phyloP scores from a whole-genome alignment of 1,140 invertebrate species.

The Bombyx mandarina region DNA sequence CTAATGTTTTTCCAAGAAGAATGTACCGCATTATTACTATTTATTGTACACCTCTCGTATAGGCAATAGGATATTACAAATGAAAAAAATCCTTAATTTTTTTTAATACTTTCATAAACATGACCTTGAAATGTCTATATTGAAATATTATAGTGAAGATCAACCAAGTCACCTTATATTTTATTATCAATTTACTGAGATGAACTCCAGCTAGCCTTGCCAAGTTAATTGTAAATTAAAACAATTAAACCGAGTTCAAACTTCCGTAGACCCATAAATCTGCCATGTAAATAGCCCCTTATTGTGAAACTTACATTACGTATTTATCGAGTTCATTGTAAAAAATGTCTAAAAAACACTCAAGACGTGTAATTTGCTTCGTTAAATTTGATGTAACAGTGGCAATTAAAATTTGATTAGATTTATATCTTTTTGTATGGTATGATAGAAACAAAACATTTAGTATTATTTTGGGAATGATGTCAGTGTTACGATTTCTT shows the following conservation, averaged over 20 bases:
- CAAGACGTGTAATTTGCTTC: conserved; percentile 27
- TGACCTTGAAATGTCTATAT: too few relatives aligned
- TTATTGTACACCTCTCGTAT: too few relatives aligned
- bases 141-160: too few relatives aligned
- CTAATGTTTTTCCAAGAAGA: too few relatives aligned
- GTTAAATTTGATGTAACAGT: conserved; percentile 23
- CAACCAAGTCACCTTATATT: too few relatives aligned
- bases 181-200: background rate
- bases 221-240: background rate
- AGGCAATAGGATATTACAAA: too few relatives aligned
- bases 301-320: too few relatives aligned
- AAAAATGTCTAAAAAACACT: conserved; percentile 20
- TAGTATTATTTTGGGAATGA: conserved; percentile 15
- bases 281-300: background rate
- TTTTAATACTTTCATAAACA: too few relatives aligned
- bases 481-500: background rate
- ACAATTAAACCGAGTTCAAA: background rate
- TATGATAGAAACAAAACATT: conserved; percentile 15
- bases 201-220: background rate
- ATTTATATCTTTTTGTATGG: conserved; percentile 30
- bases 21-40: too few relatives aligned
- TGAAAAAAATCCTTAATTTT: too few relatives aligned
- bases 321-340: background rate
- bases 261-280: background rate
- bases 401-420: conserved; percentile 37